Base-by-base conservation (phyloP, 92 coral and sea anemone genomes). In the Scolanthus callimorphus region DNA sequence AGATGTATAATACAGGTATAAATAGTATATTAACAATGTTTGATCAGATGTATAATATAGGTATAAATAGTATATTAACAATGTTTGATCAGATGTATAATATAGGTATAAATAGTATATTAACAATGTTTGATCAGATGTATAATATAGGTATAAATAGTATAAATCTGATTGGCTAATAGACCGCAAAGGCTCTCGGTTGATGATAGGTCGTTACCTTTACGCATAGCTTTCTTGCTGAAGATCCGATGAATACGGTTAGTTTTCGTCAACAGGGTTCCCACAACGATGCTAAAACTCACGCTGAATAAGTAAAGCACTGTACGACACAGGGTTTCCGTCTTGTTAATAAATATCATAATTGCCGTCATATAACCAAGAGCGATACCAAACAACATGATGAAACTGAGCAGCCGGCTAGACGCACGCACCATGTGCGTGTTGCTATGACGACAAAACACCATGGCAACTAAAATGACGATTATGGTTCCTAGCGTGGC, bases 381-480 rank as follows among this genome's bases (percentile, higher is more conserved):
- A 25, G 62, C 44, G 51, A 83, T 86, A 27, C 97, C 97, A 48
- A 71, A 82, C 73, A 90, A 48, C 77, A 90, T 69, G 28, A 90
- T 57, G 50, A 59, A 78, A 61, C 85, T 81, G 26, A 90, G 82
- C 49, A 79, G 53, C 62, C 63, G 76, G 63, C 86, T 76, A 0
- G 90, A 86, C 31, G 95, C 82, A 15, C 89, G 89, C 31, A 86
- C 90, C n/a, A 86, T 67, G 31, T 78, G 90, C 0, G 97, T 76
- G 28, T 82, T 68, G 27, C 95, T 65, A 54, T 78, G 70, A 41
- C 78, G 65, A 58, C 37, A 56, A 69, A 82, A 69, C 39, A 90
- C 88, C 17, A 64, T 48, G 25, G 55, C 48, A 19, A 90, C 78
- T 20, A 67, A 53, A 11, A 90, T 34, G 20, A 86, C 79, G 27